These are phyloP conservation scores for Festucalex cinctus DNA, from an alignment of 2,113 vertebrate species.

Conservation along the genomic window DNA sequence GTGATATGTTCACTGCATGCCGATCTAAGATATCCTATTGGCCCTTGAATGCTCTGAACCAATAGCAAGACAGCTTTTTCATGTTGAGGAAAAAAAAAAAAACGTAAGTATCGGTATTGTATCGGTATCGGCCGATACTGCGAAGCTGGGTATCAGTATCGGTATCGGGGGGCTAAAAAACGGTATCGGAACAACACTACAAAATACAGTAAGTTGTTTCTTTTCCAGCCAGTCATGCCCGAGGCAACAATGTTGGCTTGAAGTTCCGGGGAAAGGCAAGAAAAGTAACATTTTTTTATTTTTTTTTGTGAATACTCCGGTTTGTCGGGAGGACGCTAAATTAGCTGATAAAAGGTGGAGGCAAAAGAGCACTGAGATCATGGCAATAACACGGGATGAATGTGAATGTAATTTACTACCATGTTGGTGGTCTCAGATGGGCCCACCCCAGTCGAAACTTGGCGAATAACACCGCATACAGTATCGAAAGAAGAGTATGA, in stretches of 20 bases:
- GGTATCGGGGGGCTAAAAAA: too few species aligned
- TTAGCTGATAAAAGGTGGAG: constrained; percentile 1
- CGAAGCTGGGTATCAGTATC: too few species aligned
- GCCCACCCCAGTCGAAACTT: constrained; percentile 27
- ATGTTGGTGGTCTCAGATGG: constrained; percentile 47
- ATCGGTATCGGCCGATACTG: too few species aligned
- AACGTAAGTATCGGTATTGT: too few species aligned
- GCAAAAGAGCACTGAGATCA: constrained; percentile 12
- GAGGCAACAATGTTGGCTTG: constrained; percentile 42
- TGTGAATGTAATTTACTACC: constrained; percentile 26
- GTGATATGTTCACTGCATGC: too few species aligned
- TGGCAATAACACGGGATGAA: constrained; percentile 36
- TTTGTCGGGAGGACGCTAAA: background rate
- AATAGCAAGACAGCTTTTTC: too few species aligned
- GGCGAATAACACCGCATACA: constrained; percentile 16
- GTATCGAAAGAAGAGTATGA: constrained; percentile 20
- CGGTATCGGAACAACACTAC: too few species aligned
- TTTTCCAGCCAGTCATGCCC: constrained; percentile 41
- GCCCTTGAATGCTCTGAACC: too few species aligned
- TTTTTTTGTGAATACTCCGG: constrained; percentile 10
- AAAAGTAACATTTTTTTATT: constrained; percentile 13
- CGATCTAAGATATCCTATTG: too few species aligned
- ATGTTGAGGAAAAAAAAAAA: too few species aligned
- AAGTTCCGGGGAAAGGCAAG: constrained; percentile 12
- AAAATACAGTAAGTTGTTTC: constrained; percentile 32